A percentile compares a stretch with the other conserved stretches of the same genome.
phyloP scores from a whole-genome alignment of 35 echinoderm and acorn worm species.

The Strongylocentrotus purpuratus region DNA sequence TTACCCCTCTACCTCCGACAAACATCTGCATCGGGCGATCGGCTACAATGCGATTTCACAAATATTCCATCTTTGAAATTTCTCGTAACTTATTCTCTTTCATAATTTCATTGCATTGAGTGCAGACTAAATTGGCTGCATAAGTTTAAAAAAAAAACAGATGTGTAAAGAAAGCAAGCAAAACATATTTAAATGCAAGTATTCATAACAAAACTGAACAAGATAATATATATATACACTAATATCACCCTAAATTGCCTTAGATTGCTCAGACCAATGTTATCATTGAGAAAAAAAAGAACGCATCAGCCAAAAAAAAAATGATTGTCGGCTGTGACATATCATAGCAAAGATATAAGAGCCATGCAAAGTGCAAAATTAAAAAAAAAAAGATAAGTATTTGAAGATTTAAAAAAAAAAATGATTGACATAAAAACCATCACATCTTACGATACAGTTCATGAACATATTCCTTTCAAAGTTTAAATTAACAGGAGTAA shows the following conservation, averaged over 20 bases:
- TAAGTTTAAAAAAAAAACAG: neutral
- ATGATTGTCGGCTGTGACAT: conserved; percentile 8
- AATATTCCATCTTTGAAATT: neutral
- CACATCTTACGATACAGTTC: conserved; percentile 33
- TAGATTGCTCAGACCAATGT: neutral
- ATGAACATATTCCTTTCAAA: neutral
- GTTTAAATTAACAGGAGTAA: conserved; percentile 19
- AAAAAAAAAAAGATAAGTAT: neutral
- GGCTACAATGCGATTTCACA: neutral
- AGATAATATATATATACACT: conserved; percentile 46
- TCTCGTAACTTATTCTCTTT: neutral
- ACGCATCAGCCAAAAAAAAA: neutral
- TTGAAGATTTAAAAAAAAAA: neutral
- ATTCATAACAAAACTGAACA: neutral
- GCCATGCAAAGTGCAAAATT: conserved; percentile 30
- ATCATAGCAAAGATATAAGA: neutral
- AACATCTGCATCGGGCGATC: neutral
- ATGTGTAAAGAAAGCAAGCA: conserved; percentile 13
- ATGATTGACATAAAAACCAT: neutral
- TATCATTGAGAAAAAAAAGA: conserved; percentile 21
- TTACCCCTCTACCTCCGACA: neutral
- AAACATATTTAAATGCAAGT: conserved; percentile 24
- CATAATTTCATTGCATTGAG: conserved; percentile 38
- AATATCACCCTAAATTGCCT: conserved; percentile 26
- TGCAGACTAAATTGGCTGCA: neutral